Evolutionary conservation across 35 echinoderm and acorn worm species (phyloP), one percentile per base, ranked within the genome.

Genomic region (Lytechinus variegatus): DNA sequence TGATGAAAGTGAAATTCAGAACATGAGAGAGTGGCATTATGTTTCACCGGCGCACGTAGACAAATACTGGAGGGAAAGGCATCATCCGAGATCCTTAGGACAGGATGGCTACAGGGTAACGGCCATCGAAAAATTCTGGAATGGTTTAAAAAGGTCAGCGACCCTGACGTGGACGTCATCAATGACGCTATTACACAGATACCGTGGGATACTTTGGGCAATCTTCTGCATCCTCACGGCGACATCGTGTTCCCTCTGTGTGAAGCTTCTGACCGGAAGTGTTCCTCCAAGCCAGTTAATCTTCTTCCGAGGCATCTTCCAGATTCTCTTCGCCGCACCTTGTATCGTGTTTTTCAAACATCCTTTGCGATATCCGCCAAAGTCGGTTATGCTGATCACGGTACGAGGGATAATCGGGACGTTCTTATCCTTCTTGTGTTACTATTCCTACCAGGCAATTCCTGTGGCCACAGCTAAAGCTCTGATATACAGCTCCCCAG

Each of bases 361-460:
- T 52, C n/a, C 88, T 9, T 12, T 90, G 88, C 52, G 88, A 19
- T 54, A 52, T 54, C 88, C 88, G 52, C 52, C 52, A 24, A 90
- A 90, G 24, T 10, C 13, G 29, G 4, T 90, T 90, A 28, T 90
- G 8, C 27, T 90, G 88, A 90, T 44, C 10, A 52, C 52, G 10
- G 88, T 21, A 27, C 11, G 29, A 54, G 88, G 88, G 88, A 29
- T 54, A 44, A 90, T 44, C 13, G 88, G 29, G 6, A 90, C 52
- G 4, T 52, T 90, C n/a, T 33, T 79, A 79, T 79, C 66, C 6
- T 79, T 79, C n/a, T 8, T 90, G 88, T n/a, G 88, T 90, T 93
- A 55, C 53, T 93, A 93, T 93, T 54, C 92, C 19, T 93, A 93
- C n/a, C 92, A 93, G 19, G 52, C 27, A 33, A 93, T 93, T 10